Evolutionary conservation across 2,797 vertebrate species (phyloP).

Genomic region (Podarcis lilfordi): DNA sequence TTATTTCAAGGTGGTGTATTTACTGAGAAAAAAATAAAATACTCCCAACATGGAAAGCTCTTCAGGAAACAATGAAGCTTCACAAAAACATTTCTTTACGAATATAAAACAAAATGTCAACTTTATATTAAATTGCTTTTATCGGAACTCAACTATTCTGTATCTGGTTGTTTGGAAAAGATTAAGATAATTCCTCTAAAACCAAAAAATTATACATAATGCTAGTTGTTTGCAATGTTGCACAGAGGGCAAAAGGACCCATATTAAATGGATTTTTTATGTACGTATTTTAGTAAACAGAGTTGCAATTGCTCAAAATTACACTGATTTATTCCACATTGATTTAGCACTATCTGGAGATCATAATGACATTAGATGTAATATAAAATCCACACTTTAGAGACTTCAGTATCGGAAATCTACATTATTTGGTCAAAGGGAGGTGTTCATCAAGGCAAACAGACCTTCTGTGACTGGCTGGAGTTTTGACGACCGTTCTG

Average conservation of each 20-base stretch:
- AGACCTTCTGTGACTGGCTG: slow-evolving; percentile 96
- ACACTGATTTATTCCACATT: slow-evolving; percentile 42
- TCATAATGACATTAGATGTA: neutral
- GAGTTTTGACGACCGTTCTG: slow-evolving; percentile 94
- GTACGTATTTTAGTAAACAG: slow-evolving; percentile 56
- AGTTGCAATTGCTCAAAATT: slow-evolving; percentile 61
- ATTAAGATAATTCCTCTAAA: slow-evolving; percentile 36
- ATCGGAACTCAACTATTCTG: neutral
- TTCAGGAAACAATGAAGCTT: neutral
- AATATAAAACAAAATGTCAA: neutral
- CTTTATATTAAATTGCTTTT: neutral
- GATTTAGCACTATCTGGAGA: slow-evolving; percentile 21
- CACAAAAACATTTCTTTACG: slow-evolving; percentile 4
- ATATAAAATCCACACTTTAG: slow-evolving; percentile 34
- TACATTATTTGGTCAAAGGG: slow-evolving; percentile 10
- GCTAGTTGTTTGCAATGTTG: slow-evolving; percentile 29
- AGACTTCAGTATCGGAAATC: slow-evolving; percentile 39
- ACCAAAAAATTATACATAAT: slow-evolving; percentile 24
- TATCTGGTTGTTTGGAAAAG: neutral
- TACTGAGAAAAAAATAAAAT: slow-evolving; percentile 45
- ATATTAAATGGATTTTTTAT: slow-evolving; percentile 34
- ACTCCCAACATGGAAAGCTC: neutral
- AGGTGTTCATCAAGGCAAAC: slow-evolving; percentile 45
- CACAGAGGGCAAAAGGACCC: slow-evolving; percentile 45
- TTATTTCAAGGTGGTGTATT: slow-evolving; percentile 36